Percentiles rank a stretch among this genome's conserved stretches.
Evolutionary conservation across 2,888 invertebrate genomes (phyloP).

Genomic region (Cryptus armator): DNA sequence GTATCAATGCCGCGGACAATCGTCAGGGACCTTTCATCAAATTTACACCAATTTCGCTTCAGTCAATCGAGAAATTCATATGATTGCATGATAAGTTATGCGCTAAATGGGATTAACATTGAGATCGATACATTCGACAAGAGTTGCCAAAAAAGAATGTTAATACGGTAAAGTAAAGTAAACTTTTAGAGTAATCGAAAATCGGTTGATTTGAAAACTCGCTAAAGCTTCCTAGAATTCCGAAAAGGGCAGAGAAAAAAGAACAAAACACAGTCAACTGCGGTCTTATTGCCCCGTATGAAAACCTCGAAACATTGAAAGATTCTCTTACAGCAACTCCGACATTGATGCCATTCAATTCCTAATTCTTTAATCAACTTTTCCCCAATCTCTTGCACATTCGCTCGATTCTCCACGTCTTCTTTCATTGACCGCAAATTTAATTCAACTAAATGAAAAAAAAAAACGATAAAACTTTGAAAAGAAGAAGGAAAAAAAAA

Average conservation of each 20-base stretch:
- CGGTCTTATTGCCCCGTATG: neutral
- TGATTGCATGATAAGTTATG: neutral
- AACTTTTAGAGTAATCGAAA: neutral
- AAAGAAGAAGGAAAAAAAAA: neutral
- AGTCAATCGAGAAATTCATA: neutral
- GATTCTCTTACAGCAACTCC: neutral
- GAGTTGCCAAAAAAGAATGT: too few species aligned
- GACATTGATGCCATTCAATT: neutral
- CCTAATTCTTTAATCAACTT: neutral
- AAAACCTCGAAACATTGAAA: neutral
- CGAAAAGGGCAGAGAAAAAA: neutral
- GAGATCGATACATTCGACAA: neutral
- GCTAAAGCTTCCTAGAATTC: neutral
- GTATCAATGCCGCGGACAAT: neutral
- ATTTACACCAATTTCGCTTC: neutral
- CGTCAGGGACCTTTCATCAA: neutral
- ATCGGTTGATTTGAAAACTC: neutral
- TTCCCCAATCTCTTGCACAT: conserved; percentile 15
- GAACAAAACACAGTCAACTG: neutral
- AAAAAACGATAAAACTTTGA: neutral
- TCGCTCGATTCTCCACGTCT: conserved; percentile 12
- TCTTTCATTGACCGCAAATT: conserved; percentile 38
- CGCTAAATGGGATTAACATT: neutral
- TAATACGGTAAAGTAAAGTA: too few species aligned
- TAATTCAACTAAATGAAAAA: conserved; percentile 46